Evolutionary conservation across 2,113 vertebrate species (phyloP).

Genomic region (Scortum barcoo): DNA sequence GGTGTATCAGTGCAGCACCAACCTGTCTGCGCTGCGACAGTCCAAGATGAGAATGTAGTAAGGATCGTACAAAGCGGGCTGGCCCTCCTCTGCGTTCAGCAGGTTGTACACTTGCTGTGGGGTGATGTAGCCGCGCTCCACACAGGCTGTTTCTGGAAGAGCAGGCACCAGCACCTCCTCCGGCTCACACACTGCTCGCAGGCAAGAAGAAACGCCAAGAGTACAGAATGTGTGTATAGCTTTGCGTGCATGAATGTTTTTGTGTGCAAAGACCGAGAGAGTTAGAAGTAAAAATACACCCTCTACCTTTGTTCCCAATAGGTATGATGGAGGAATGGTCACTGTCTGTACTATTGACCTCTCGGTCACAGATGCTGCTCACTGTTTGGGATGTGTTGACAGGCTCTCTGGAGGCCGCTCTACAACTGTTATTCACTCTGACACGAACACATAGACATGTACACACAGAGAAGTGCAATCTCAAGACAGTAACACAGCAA

Average conservation of each 20-base stretch:
- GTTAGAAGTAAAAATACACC: constrained; percentile 9
- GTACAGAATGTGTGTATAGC: neutral
- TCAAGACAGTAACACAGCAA: neutral
- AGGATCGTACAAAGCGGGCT: constrained; percentile 68
- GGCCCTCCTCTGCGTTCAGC: constrained; percentile 76
- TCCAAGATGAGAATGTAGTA: constrained; percentile 80
- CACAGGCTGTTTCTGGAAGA: constrained; percentile 58
- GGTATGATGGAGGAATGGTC: constrained; percentile 49
- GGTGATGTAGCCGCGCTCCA: constrained; percentile 76
- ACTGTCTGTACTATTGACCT: constrained; percentile 64
- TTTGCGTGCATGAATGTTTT: neutral
- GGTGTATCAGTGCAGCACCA: neutral
- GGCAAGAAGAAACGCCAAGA: constrained; percentile 25
- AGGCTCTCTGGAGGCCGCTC: constrained; percentile 44
- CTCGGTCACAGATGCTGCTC: constrained; percentile 70
- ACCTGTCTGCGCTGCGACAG: constrained; percentile 77
- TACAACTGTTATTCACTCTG: constrained; percentile 75
- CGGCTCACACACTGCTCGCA: constrained; percentile 44
- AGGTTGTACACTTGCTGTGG: constrained; percentile 80
- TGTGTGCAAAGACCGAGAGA: neutral
- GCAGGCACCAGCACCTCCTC: constrained; percentile 66
- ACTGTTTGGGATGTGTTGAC: constrained; percentile 52
- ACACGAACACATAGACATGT: constrained; percentile 13
- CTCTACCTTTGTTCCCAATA: constrained; percentile 54
- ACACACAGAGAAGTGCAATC: neutral